Evolutionary conservation across 2,113 vertebrate species (phyloP), one percentile per base, ranked within the genome.

Genomic region (Reinhardtius hippoglossoides): DNA sequence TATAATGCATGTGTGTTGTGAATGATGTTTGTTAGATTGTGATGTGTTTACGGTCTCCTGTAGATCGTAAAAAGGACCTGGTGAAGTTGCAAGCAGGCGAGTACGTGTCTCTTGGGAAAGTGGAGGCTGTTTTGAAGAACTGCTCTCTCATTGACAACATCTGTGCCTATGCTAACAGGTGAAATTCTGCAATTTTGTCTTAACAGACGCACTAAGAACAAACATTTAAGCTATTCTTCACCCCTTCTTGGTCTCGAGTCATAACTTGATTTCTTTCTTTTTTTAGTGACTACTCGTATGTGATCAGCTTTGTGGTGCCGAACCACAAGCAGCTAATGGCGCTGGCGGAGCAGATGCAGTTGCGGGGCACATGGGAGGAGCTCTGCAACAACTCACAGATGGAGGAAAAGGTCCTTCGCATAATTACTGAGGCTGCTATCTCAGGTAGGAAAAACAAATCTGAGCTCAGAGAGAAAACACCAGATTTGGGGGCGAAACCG

Each of bases 81-180:
- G 98, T 99, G 55, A 99, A 99, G 59, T 91, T 99, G 23, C 98
- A 99, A 88, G 97, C 97, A 1, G 98, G 98, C 44, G 97, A 99
- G 80, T 99, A 99, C 23, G 97, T 99, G 74, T 98, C 98, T 86
- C 95, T 99, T 20, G 98, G 97, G 74, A 99, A 99, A 91, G 97
- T 99, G 58, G 98, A 99, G 89, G 96, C 97, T 62, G 96, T 96
- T 76, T 86, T 99, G 87, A 99, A 99, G 94, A 99, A 98, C 90
- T 95, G 97, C 74, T 57, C 97, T 0, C 80, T 98, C 58, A 94
- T 99, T 67, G 98, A 99, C 93, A 99, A 99, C 89, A 99, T 99
- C 89, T 99, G 98, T 94, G 97, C 92, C 0, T 99, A 99, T 84
- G 98, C 98, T 76, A 99, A 96, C 95, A 99, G 98, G 98, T 99